These are phyloP conservation scores for Dasysyrphus tricinctus DNA, from an alignment of 2,888 invertebrate species.

Conservation along the genomic window DNA sequence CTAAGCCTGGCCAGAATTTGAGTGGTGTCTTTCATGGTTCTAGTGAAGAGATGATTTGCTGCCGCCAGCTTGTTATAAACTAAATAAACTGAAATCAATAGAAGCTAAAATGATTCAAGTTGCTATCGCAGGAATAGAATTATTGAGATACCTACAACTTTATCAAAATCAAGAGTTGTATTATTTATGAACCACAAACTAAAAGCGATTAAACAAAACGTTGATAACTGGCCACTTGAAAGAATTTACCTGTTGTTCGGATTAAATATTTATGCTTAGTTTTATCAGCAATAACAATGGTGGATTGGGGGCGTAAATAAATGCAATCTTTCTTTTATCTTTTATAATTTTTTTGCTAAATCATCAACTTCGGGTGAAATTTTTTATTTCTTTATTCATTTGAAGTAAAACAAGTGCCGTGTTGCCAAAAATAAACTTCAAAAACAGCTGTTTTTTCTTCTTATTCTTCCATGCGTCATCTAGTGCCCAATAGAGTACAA, in stretches of 20 bases:
- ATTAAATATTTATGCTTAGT: slow-evolving; percentile 13
- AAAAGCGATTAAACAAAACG: slow-evolving; percentile 33
- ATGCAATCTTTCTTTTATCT: background rate
- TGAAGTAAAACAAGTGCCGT: background rate
- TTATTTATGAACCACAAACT: slow-evolving; percentile 28
- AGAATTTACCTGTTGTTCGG: slow-evolving; percentile 27
- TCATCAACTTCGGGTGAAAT: background rate
- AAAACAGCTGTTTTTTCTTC: slow-evolving; percentile 50
- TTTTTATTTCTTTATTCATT: background rate
- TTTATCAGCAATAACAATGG: background rate
- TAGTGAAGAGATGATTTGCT: slow-evolving; percentile 51
- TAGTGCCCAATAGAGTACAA: background rate
- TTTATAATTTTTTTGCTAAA: background rate
- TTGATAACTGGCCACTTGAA: slow-evolving; percentile 7
- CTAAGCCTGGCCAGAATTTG: slow-evolving; percentile 79
- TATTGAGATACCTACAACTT: no score
- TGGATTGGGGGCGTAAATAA: background rate
- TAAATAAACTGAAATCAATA: slow-evolving; percentile 18
- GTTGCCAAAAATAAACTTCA: slow-evolving; percentile 34
- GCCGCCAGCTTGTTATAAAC: slow-evolving; percentile 51
- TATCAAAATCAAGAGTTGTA: background rate
- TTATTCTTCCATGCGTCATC: background rate
- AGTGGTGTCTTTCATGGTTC: slow-evolving; percentile 80
- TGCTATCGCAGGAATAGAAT: slow-evolving; percentile 1
- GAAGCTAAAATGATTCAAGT: background rate